phyloP scores from a whole-genome alignment of 2,797 vertebrate species.

The Tokudaia muenninki region DNA sequence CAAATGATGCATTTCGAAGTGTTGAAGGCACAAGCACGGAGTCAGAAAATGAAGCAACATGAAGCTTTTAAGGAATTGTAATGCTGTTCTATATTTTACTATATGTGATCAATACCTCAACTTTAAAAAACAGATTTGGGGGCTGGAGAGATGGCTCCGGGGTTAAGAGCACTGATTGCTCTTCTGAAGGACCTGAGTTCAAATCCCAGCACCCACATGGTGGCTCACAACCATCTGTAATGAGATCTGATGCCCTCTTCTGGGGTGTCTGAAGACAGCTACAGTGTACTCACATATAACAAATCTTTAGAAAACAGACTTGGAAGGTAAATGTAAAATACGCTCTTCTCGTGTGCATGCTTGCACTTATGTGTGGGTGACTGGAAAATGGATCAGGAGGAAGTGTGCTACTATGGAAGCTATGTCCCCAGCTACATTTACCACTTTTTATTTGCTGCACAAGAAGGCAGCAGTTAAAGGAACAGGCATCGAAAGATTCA shows the following conservation, averaged over 20 bases:
- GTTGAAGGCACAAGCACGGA: background rate
- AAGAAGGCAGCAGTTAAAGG: conserved; percentile 14
- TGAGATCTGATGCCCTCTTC: no score
- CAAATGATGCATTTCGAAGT: background rate
- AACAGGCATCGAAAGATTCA: conserved; percentile 41
- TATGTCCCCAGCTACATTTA: background rate
- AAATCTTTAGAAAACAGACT: background rate
- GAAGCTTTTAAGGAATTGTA: background rate
- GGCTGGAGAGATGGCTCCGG: no score
- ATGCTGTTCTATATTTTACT: background rate
- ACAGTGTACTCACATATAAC: no score
- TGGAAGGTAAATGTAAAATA: background rate
- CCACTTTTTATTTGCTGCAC: conserved; percentile 16
- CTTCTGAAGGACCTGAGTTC: no score
- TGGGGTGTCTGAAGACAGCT: no score
- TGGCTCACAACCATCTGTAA: no score
- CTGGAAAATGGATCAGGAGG: background rate
- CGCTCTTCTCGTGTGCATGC: background rate
- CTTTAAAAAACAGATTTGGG: background rate
- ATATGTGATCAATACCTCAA: background rate
- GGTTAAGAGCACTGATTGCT: no score
- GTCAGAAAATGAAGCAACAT: background rate
- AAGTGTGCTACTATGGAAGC: background rate
- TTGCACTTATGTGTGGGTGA: background rate
- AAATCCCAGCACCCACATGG: no score